Evolutionary conservation across 2,888 invertebrate genomes (phyloP), one percentile per base, ranked within the genome.

Genomic region (Dicyrtomina minuta): DNA sequence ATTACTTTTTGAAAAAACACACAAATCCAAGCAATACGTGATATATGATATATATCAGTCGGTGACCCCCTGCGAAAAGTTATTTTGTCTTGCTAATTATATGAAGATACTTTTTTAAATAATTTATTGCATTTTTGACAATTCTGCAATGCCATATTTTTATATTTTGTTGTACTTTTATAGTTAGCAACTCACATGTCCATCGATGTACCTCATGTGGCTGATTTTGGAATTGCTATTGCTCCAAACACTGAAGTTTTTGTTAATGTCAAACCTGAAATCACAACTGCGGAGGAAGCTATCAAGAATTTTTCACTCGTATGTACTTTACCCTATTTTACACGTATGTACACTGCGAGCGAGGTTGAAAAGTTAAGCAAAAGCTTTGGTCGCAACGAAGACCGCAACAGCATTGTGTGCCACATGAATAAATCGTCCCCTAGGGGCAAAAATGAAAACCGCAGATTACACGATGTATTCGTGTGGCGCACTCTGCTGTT

Each of bases 151-250:
- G 10, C 8, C 43, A 43, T 43, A 8, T 43, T 43, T 43, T 43
- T 10, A 43, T 24, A 20, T 1, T 41, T 26, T 66, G 39, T 62
- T 5, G n/a, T 15, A 27, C 15, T 5, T 12, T 68, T 43, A 3
- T 51, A 74, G 74, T 26, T 74, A 5, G 59, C 67, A 22, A 67
- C 71, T 0, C 74, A 74, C 41, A 66, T 69, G 20, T 58, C 73
- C 6, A 68, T 68, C 1, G 74, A 76, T 44, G 66, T 72, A 26
- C 76, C 76, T 12, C 73, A 75, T 39, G 72, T 75, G 0, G 74
- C 72, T 17, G 76, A 74, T 56, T 70, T 66, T 33, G 74, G 73
- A 22, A 55, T 69, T 12, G 72, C 71, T 6, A 24, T 74, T 24
- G 24, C 39, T 17, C 68, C 73, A 0, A 75, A 76, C 60, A 68